Base-by-base conservation (phyloP, 2,888 invertebrate genomes). In the Cancer borealis region DNA sequence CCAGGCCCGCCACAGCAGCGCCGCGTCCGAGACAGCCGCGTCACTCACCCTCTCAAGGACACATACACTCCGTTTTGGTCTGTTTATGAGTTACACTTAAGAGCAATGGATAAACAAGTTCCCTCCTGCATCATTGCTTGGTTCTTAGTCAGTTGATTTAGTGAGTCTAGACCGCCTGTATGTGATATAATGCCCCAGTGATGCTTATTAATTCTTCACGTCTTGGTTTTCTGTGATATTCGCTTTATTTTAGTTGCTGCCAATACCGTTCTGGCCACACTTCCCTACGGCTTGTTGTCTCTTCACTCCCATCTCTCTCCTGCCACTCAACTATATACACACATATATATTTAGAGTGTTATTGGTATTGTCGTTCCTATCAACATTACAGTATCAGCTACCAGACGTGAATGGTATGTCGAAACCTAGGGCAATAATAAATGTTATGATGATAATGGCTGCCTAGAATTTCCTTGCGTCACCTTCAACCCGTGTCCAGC, bases 161-260 rank as follows among this genome's bases (percentile, higher is more conserved):
- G 94, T 94, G 91, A 93, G 47, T 92, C 91, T 92, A 93, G 94
- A 94, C 94, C 91, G 94, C 94, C 94, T 94, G 93, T 93, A 94
- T 94, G 94, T 94, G 94, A 94, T 94, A 94, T 94, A 94, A 92
- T 94, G 91, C 91, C 94, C 94, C 94, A 94, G 94, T 94, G 94
- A 94, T 94, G 94, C 94, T 94, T 94, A 92, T 94, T 94, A 94
- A 94, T 93, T 94, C 94, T 94, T 94, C 94, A 94, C 91, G 91
- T 94, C 92, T 94, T 93, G 94, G 94, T 94, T 94, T 92, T 94
- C 94, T 94, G 94, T 94, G 94, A 94, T 94, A 94, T 94, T 94
- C 93, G 94, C 94, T 94, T 94, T 94, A 94, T 93, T 94, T 94
- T 92, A 93, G 94, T 94, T 94, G 94, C 94, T 92, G 92, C 92